Evolutionary conservation across 2,888 invertebrate genomes (phyloP), one percentile per base, ranked within the genome.

Genomic region (Anagyrus pseudococci): DNA sequence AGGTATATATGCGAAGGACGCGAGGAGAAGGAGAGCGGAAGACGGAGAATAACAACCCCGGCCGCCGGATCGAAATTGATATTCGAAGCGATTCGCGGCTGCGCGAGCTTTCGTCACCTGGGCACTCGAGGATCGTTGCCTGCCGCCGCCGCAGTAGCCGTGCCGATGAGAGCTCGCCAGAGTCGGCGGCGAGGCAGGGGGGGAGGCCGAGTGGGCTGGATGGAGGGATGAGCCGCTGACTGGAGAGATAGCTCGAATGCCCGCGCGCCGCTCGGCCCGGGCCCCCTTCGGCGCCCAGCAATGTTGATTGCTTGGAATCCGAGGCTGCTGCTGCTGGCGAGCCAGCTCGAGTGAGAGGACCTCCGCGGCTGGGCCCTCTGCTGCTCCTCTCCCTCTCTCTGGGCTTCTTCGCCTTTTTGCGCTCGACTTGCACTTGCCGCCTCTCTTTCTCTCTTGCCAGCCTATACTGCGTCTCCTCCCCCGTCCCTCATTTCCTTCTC

Each of bases 261-360:
- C 64, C 69, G 66, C 67, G 54, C 66, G 57, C 62, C 64, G 10
- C n/a, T n/a, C n/a, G n/a, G n/a, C n/a, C n/a, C n/a, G 67, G 54
- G 37, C 62, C 61, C 67, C 50, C 33, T 22, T 64, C 67, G 68
- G 63, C 64, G 62, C 71, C 53, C 67, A 71, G 72, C 70, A 74
- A 76, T 70, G 77, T 75, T 75, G 76, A 76, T 76, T 76, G 75
- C 73, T 55, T 62, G 72, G 73, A 73, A 74, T 73, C 69, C 67
- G 41, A 15, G 26, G 50, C 25, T 43, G 43, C 43, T n/a, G n/a
- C n/a, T n/a, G n/a, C n/a, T n/a, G n/a, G n/a, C n/a, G n/a, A n/a
- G n/a, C n/a, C n/a, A n/a, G n/a, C n/a, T n/a, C 17, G 17, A n/a
- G 15, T n/a, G 43, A n/a, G 19, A 4, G 49, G 54, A 68, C 64